phyloP scores from a whole-genome alignment of 2,888 invertebrate genomes.

The Lathronympha strigana region DNA sequence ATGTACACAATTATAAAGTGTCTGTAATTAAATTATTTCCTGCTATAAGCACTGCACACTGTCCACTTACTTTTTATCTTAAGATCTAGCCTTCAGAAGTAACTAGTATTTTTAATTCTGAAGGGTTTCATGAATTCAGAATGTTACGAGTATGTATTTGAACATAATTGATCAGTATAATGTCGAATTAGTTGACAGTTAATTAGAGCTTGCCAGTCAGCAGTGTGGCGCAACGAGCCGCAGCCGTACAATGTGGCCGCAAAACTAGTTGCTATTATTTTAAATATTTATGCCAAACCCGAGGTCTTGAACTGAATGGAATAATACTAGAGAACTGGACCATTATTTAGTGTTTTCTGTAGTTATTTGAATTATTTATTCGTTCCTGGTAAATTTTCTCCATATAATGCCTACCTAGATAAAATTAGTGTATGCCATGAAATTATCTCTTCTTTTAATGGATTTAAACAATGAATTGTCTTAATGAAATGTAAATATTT shows the following conservation, averaged over 20 bases:
- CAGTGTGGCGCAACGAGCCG: constrained; percentile 42
- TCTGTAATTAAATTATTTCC: too few species aligned
- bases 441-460: too few species aligned
- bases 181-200: constrained; percentile 78
- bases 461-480: too few species aligned
- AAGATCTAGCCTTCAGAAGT: background rate
- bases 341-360: background rate
- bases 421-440: too few species aligned
- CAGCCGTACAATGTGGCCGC: constrained; percentile 25
- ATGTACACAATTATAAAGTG: too few species aligned
- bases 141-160: background rate
- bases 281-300: constrained; percentile 39
- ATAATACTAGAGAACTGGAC: background rate
- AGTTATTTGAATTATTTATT: background rate
- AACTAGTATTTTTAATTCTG: background rate
- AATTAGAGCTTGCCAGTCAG: constrained; percentile 79
- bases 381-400: background rate
- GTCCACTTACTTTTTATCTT: background rate
- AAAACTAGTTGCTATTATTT: constrained; percentile 41
- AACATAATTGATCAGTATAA: constrained; percentile 60
- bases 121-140: background rate
- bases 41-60: too few species aligned
- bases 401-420: too few species aligned
- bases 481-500: too few species aligned
- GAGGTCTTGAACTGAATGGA: constrained; percentile 39